Evolutionary conservation across 2,797 vertebrate genomes (phyloP).

Genomic region (Sibirionetta formosa): DNA sequence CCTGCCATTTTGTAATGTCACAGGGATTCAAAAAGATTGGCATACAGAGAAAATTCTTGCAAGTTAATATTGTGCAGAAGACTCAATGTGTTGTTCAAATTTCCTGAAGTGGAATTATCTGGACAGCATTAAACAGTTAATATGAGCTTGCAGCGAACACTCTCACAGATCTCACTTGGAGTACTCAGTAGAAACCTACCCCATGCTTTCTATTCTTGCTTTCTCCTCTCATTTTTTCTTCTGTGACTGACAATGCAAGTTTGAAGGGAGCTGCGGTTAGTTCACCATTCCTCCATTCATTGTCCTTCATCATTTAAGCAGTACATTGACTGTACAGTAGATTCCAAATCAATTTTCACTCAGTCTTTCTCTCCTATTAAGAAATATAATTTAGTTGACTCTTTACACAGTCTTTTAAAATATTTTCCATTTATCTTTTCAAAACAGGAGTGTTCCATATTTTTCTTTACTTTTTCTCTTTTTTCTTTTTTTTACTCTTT

Average conservation of each 20-base stretch:
- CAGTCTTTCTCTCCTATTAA: background rate
- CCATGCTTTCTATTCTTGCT: background rate
- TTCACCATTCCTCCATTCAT: background rate
- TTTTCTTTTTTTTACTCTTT: no score
- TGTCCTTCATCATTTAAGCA: background rate
- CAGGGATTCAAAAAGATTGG: background rate
- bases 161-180: background rate
- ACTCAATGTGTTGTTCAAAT: background rate
- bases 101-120: background rate
- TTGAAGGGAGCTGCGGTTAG: background rate
- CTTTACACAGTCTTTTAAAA: background rate
- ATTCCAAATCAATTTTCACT: background rate
- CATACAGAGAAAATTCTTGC: background rate
- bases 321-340: background rate
- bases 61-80: background rate
- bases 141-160: background rate
- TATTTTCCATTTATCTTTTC: background rate
- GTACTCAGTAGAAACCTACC: background rate
- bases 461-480: background rate
- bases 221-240: background rate
- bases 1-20: background rate
- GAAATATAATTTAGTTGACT: background rate
- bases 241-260: background rate
- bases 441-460: background rate
- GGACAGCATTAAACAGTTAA: background rate